These are phyloP conservation scores for Alectura lathami DNA, from an alignment of 2,113 vertebrate species.

Conservation along the genomic window DNA sequence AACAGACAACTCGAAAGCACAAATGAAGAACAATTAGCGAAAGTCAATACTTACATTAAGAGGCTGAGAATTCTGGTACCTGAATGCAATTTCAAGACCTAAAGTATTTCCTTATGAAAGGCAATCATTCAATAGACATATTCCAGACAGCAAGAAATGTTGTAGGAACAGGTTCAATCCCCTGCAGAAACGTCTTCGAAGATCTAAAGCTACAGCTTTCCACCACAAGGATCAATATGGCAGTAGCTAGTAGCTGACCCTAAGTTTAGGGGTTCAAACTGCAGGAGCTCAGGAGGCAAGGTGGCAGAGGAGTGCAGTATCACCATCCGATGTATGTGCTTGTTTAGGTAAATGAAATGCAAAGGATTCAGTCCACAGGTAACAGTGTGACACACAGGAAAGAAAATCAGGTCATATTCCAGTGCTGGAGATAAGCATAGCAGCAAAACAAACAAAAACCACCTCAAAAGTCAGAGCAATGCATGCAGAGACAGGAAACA, in stretches of 20 bases:
- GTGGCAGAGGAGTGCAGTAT: neutral
- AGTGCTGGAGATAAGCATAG: neutral
- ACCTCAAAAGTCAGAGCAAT: neutral
- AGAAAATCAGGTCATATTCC: neutral
- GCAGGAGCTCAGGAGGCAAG: neutral
- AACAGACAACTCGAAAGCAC: neutral
- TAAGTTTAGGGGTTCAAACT: neutral
- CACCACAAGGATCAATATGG: neutral
- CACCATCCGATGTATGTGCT: rapidly evolving
- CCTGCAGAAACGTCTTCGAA: neutral
- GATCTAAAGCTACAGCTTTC: neutral
- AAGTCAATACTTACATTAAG: conserved; percentile 10
- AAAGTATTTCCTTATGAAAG: neutral
- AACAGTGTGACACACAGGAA: rapidly evolving
- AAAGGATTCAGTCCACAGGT: neutral
- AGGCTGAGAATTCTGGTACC: neutral
- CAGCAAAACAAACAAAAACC: neutral
- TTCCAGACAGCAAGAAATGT: neutral
- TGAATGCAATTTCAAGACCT: neutral
- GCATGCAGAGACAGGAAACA: neutral
- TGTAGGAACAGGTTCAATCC: neutral
- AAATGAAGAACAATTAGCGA: neutral
- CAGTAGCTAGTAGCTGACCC: neutral
- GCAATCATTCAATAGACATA: neutral
- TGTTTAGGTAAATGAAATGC: rapidly evolving